Base-by-base conservation (phyloP, 2,797 vertebrate species). In the Myotis daubentonii region DNA sequence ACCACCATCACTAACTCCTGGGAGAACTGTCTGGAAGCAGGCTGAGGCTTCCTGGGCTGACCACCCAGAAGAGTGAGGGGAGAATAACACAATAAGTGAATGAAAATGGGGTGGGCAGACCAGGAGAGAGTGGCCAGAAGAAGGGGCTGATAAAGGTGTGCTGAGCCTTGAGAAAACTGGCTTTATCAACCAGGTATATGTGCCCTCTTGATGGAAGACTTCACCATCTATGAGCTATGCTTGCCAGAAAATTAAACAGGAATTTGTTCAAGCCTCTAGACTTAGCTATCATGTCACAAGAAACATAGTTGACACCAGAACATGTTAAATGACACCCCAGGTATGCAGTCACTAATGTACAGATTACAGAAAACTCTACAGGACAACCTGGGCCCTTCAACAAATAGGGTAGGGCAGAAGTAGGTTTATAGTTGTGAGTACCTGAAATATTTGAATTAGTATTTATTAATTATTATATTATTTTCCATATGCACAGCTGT, bases 1-100 rank as follows among this genome's bases (percentile, higher is more conserved):
- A 91, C 47, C 25, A 36, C 25, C 22, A 94, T 89, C 55, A 15
- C 84, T 36, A 74, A 92, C n/a, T 83, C 2, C 0, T 71, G 89
- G 76, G 44, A 92, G 41, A 96, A 94, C 19, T 44, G 65, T 75
- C 89, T 86, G 80, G 94, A 96, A 65, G 75, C 65, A 89, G 93
- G 38, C 11, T 76, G 38, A 95, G 51, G 23, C 41, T 87, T 83
- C 30, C 38, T 30, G 47, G 47, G 81, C 33, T 94, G 93, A 85
- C 94, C 96, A 97, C 95, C 92, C 93, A 76, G 93, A 41, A 87
- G 36, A 78, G 17, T 5, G 53, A 49, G 41, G 2, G 12, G 13
- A 28, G 62, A 82, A 44, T 12, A 57, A 36, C 10, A 66, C 86
- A 33, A 55, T 3, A 47, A 47, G 20, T 23, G 33, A 9, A 44